These are phyloP conservation scores for Odontamblyopus rebecca DNA, from an alignment of 2,797 vertebrate genomes.

Conservation along the genomic window DNA sequence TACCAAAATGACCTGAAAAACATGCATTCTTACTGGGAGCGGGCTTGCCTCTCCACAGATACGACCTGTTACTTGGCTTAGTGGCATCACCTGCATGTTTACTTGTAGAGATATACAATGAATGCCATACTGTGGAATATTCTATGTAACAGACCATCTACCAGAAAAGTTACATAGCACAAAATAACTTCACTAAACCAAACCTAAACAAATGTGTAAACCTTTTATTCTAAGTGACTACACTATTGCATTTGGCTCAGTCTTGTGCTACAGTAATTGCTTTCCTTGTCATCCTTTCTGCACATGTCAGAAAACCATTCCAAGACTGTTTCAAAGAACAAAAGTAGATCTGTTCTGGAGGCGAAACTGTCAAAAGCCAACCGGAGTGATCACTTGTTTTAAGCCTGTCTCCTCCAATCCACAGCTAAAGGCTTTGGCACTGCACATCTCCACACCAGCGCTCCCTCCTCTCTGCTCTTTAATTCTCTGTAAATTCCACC, in stretches of 20 bases:
- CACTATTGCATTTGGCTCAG: neutral
- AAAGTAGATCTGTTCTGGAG: slow-evolving; percentile 13
- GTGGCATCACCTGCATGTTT: no score
- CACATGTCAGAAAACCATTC: slow-evolving; percentile 26
- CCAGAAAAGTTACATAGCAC: no score
- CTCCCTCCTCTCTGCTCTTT: slow-evolving; percentile 61
- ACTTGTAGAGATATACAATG: no score
- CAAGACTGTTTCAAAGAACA: slow-evolving; percentile 21
- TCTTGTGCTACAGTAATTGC: neutral
- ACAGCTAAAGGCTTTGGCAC: slow-evolving; percentile 48
- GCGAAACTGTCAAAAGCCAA: slow-evolving; percentile 21
- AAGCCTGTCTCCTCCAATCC: slow-evolving; percentile 32
- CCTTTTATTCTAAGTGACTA: neutral
- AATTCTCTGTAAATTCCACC: slow-evolving; percentile 74
- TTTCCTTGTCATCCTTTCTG: neutral
- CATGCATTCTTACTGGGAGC: no score
- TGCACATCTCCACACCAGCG: slow-evolving; percentile 50
- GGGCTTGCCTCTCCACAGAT: no score
- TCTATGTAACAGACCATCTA: no score
- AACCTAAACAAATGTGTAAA: neutral
- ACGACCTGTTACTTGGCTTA: no score
- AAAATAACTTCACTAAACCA: no score
- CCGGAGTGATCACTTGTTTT: slow-evolving; percentile 35
- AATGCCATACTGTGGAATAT: no score
- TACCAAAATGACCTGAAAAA: no score